Conservation (phyloP, 2,113 vertebrate genomes). For the Daphoenositta chrysoptera region DNA sequence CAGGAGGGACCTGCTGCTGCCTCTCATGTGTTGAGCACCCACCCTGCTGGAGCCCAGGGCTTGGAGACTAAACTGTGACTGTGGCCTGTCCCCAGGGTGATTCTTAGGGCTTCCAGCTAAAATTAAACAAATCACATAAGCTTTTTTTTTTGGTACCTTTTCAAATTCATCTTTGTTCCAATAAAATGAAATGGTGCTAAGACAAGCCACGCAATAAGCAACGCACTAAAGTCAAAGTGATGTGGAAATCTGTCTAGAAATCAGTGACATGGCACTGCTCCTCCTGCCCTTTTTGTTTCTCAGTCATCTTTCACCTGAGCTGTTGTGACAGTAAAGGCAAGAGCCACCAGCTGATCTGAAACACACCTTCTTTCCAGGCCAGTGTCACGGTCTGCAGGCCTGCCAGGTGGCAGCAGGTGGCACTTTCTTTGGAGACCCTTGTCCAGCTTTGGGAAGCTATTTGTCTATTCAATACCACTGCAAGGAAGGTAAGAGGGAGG, state of each 20-base stretch:
- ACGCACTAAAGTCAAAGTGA: not conserved
- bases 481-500: slow-evolving; percentile 79
- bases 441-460: slow-evolving; percentile 83
- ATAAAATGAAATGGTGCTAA: not conserved
- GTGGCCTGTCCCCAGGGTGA: not conserved
- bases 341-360: not conserved
- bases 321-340: not conserved
- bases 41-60: not conserved
- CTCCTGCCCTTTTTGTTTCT: not conserved
- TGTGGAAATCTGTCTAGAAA: not conserved
- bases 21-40: accelerated
- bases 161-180: not conserved
- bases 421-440: slow-evolving; percentile 82
- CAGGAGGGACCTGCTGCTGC: not conserved
- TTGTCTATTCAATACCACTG: slow-evolving; percentile 87
- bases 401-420: slow-evolving; percentile 83
- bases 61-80: not conserved
- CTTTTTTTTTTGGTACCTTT: not conserved
- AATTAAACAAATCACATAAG: not conserved
- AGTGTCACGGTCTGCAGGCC: slow-evolving; percentile 86
- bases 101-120: not conserved
- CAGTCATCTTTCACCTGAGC: not conserved
- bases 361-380: slow-evolving; percentile 65
- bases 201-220: not conserved
- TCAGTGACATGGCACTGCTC: not conserved